These are phyloP conservation scores for Chloromyia formosa DNA, from an alignment of 2,888 invertebrate genomes.

Conservation along the genomic window DNA sequence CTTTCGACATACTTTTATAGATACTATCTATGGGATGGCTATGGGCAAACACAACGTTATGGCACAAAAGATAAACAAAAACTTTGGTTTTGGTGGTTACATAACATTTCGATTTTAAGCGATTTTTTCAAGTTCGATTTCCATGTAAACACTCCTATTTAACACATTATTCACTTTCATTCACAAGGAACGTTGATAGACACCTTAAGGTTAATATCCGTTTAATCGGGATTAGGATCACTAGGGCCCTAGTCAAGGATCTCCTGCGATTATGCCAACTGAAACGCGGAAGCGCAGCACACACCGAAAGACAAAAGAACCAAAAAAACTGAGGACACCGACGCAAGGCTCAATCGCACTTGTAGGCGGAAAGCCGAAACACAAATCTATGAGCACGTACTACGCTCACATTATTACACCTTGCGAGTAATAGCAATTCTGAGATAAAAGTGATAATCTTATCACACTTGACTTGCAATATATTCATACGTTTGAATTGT, in stretches of 20 bases:
- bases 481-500: constrained; percentile 7
- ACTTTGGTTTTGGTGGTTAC: background rate
- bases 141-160: too few relatives aligned
- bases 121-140: constrained; percentile 5
- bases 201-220: too few relatives aligned
- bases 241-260: background rate
- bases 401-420: constrained; percentile 38
- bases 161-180: too few relatives aligned
- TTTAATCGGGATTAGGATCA: constrained; percentile 18
- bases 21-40: background rate
- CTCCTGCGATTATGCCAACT: too few relatives aligned
- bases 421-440: constrained; percentile 26
- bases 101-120: constrained; percentile 31
- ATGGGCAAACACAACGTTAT: constrained; percentile 1
- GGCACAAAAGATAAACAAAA: constrained; percentile 1
- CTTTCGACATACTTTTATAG: constrained; percentile 1
- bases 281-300: too few relatives aligned
- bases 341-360: too few relatives aligned
- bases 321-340: too few relatives aligned
- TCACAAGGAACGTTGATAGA: background rate
- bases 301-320: too few relatives aligned
- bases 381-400: constrained; percentile 7
- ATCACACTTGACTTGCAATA: constrained; percentile 27
- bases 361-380: background rate
- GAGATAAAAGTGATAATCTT: constrained; percentile 42